Conservation (phyloP, 2,113 vertebrate genomes). For the Centropus unirufus region DNA sequence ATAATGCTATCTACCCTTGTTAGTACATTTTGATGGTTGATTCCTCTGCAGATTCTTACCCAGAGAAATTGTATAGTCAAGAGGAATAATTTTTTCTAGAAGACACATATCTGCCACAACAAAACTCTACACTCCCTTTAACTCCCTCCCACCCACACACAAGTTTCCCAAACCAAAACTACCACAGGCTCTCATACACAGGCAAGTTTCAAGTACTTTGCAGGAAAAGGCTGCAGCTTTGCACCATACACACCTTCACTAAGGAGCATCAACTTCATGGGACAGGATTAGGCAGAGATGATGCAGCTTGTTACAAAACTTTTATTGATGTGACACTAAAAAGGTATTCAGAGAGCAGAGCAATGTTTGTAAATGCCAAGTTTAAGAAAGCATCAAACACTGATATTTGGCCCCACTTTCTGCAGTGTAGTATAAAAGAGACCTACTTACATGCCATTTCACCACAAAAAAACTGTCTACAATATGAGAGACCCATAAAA, state of each 20-base stretch:
- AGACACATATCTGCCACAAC: not conserved
- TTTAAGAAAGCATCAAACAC: not conserved
- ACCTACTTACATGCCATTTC: not conserved
- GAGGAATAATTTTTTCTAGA: not conserved
- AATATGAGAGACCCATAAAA: not conserved
- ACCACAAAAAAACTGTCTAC: not conserved
- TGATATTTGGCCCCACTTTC: not conserved
- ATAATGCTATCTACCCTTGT: not conserved
- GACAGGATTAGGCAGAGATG: not conserved
- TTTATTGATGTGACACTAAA: not conserved
- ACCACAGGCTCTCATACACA: not conserved
- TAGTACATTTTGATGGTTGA: not conserved
- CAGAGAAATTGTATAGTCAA: not conserved
- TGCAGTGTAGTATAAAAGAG: not conserved
- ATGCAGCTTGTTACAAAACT: not conserved
- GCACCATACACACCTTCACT: accelerated
- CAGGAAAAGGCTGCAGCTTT: not conserved
- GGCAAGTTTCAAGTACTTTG: not conserved
- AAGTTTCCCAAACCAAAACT: not conserved
- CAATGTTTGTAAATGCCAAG: not conserved
- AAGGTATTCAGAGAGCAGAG: not conserved
- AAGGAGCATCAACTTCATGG: not conserved
- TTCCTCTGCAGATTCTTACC: not conserved
- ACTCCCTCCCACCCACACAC: not conserved
- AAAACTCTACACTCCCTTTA: not conserved